Evolutionary conservation across 2,888 invertebrate genomes (phyloP).

Genomic region (Beris morrisii): DNA sequence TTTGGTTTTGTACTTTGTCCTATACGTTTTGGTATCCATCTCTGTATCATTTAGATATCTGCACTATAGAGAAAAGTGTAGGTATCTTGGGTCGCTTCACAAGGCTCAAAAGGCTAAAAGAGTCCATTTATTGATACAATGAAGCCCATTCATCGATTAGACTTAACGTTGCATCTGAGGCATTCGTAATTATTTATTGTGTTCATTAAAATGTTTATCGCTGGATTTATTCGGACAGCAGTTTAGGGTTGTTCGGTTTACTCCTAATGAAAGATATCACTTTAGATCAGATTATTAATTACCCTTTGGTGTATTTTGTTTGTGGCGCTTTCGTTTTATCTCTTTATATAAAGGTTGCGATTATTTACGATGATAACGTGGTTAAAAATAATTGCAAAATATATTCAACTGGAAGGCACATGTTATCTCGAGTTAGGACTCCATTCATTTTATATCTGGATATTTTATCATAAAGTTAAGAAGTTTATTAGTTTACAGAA

Average conservation of each 20-base stretch:
- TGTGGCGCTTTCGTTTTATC: slow-evolving; percentile 14
- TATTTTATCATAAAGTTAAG: too few species aligned
- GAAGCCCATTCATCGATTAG: slow-evolving; percentile 30
- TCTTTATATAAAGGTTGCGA: slow-evolving; percentile 12
- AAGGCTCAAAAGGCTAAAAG: not conserved
- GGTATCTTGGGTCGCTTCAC: slow-evolving; percentile 5
- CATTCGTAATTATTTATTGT: slow-evolving; percentile 33
- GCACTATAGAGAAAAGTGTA: slow-evolving; percentile 23
- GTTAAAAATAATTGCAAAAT: slow-evolving; percentile 14
- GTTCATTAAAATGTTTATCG: slow-evolving; percentile 34
- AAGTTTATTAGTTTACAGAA: too few species aligned
- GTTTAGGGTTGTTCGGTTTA: slow-evolving; percentile 24
- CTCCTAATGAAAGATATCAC: slow-evolving; percentile 33
- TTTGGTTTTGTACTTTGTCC: too few species aligned
- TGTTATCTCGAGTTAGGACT: too few species aligned
- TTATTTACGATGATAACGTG: slow-evolving; percentile 10
- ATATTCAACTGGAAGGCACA: too few species aligned
- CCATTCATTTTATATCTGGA: too few species aligned
- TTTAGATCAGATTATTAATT: slow-evolving; percentile 32
- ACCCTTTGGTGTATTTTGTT: slow-evolving; percentile 25
- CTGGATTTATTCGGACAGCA: slow-evolving; percentile 32
- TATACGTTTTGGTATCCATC: too few species aligned
- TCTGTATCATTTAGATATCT: too few species aligned
- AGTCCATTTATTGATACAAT: slow-evolving; percentile 30
- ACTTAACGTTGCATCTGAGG: slow-evolving; percentile 18